Percentiles rank a stretch among this genome's conserved stretches.
phyloP scores from a whole-genome alignment of 2,888 invertebrate genomes.

The Pseudococcus longispinus region DNA sequence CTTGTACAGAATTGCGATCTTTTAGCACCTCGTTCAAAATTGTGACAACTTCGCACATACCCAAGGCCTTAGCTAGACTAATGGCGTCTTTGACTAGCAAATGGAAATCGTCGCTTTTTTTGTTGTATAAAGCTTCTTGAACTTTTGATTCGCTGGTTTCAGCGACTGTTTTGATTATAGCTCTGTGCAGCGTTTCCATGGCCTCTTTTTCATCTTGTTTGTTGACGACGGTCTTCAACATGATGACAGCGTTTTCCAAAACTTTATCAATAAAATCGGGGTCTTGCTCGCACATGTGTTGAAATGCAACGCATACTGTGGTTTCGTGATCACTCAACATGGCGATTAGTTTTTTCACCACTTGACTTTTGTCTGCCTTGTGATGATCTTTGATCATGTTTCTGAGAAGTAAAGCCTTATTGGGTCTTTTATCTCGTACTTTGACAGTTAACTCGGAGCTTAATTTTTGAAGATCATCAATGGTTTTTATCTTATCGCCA shows the following conservation, averaged over 20 bases:
- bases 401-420: constrained; percentile 66
- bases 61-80: constrained; percentile 74
- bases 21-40: constrained; percentile 67
- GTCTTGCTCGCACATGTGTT: constrained; percentile 71
- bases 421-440: constrained; percentile 62
- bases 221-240: constrained; percentile 63
- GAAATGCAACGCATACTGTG: constrained; percentile 70
- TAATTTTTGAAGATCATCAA: background rate
- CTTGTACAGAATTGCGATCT: constrained; percentile 68
- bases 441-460: constrained; percentile 13
- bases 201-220: constrained; percentile 72
- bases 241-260: constrained; percentile 67
- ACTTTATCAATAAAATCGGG: constrained; percentile 70
- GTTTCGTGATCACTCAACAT: constrained; percentile 69
- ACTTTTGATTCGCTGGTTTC: constrained; percentile 70
- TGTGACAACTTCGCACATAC: constrained; percentile 71
- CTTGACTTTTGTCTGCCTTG: constrained; percentile 67
- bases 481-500: constrained; percentile 8
- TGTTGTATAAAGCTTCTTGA: constrained; percentile 67
- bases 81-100: constrained; percentile 71
- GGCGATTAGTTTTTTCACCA: constrained; percentile 71
- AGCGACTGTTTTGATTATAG: constrained; percentile 72
- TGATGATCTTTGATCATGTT: constrained; percentile 69
- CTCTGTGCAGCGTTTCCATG: constrained; percentile 71
- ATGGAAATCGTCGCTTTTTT: constrained; percentile 64